These are phyloP conservation scores for Tridacna crocea DNA, from an alignment of 2,888 invertebrate genomes.

Conservation along the genomic window DNA sequence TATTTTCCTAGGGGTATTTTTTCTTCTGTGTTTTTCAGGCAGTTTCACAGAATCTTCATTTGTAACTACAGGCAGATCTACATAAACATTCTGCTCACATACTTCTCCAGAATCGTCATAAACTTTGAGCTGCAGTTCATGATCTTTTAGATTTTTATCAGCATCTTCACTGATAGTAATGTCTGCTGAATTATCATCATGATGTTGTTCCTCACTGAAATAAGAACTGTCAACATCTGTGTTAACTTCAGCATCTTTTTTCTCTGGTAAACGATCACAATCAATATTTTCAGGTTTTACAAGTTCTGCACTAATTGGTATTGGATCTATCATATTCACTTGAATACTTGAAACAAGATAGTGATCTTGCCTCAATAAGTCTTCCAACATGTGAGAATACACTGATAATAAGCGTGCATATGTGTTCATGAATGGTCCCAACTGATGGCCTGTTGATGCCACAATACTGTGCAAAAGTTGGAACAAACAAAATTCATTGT, in stretches of 20 bases:
- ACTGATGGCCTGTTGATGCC: constrained; percentile 83
- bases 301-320: constrained; percentile 23
- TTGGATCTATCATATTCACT: constrained; percentile 30
- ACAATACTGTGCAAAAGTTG: constrained; percentile 85
- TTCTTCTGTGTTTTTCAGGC: constrained; percentile 39
- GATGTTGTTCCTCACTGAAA: constrained; percentile 15
- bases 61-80: not conserved
- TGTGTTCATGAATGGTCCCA: constrained; percentile 58
- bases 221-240: constrained; percentile 48
- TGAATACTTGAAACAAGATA: constrained; percentile 30
- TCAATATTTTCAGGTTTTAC: not conserved
- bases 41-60: not conserved
- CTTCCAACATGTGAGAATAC: constrained; percentile 47
- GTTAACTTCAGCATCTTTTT: constrained; percentile 41
- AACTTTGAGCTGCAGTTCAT: not conserved
- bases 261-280: not conserved
- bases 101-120: not conserved
- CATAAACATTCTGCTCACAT: not conserved
- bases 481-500: constrained; percentile 86
- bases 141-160: not conserved
- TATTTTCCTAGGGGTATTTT: constrained; percentile 42
- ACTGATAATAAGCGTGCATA: constrained; percentile 44
- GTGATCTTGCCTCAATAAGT: constrained; percentile 33
- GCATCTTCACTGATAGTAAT: not conserved
- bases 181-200: not conserved